phyloP scores from a whole-genome alignment of 35 echinoderm and acorn worm genomes.

The Ophioderma brevispina region DNA sequence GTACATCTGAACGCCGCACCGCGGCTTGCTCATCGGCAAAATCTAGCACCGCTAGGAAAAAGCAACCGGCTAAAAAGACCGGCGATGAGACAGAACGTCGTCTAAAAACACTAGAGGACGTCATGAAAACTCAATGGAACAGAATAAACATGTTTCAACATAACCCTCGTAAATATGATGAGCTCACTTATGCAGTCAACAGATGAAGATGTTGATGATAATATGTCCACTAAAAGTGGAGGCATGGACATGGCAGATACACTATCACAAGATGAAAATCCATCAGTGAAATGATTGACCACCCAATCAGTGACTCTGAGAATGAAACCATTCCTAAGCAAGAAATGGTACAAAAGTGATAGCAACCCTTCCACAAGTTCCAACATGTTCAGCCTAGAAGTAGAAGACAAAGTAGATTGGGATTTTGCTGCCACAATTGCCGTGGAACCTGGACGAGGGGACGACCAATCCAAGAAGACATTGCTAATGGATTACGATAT shows the following conservation, averaged over 20 bases:
- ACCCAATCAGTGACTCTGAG: background rate
- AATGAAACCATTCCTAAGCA: background rate
- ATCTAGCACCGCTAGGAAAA: no score
- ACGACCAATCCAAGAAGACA: conserved; percentile 2
- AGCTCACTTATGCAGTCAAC: background rate
- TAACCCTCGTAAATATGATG: background rate
- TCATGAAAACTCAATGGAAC: no score
- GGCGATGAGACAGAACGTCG: no score
- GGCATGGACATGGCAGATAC: background rate
- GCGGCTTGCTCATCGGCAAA: no score
- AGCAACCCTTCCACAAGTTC: background rate
- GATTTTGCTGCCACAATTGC: conserved; percentile 16
- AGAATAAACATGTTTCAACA: background rate
- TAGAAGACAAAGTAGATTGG: no score
- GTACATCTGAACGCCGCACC: no score
- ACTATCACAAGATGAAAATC: background rate
- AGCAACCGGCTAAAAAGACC: no score
- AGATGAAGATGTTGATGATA: background rate
- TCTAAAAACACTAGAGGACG: no score
- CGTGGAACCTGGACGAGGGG: background rate
- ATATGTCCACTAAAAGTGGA: background rate
- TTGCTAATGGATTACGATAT: conserved; percentile 19
- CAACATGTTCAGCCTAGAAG: background rate
- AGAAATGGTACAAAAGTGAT: background rate
- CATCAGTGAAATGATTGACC: background rate